A percentile compares a stretch with the other conserved stretches of the same genome.
Evolutionary conservation across 1,140 invertebrate genomes (phyloP).

Genomic region (Schmidtea mediterranea): DNA sequence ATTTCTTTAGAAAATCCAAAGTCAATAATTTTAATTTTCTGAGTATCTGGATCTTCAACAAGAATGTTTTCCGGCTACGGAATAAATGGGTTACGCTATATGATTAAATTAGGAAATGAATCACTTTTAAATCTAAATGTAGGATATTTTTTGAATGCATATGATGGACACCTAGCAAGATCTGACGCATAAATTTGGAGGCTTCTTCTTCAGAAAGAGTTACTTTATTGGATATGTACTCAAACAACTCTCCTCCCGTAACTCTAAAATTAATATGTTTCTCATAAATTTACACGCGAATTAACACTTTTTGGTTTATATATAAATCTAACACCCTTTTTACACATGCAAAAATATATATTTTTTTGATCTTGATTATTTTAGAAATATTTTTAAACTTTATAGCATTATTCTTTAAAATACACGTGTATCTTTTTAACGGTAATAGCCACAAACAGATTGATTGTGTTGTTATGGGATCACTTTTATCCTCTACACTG

Average conservation of each 20-base stretch:
- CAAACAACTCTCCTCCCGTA: constrained; percentile 33
- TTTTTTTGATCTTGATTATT: too few relatives aligned
- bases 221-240: constrained; percentile 32
- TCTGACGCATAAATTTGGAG: constrained; percentile 31
- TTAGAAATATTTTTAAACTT: too few relatives aligned
- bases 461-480: too few relatives aligned
- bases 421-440: too few relatives aligned
- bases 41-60: constrained; percentile 24
- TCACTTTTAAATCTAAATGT: constrained; percentile 32
- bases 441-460: too few relatives aligned
- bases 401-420: too few relatives aligned
- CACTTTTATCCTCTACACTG: too few relatives aligned
- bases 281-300: constrained; percentile 1
- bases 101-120: background rate
- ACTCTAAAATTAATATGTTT: constrained; percentile 31
- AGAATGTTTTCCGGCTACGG: constrained; percentile 34
- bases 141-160: constrained; percentile 31
- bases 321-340: too few relatives aligned
- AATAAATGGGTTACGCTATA: too few relatives aligned
- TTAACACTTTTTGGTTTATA: too few relatives aligned
- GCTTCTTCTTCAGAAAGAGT: constrained; percentile 32
- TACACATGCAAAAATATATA: too few relatives aligned
- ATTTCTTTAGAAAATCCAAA: constrained; percentile 38
- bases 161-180: constrained; percentile 30
- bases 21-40: constrained; percentile 36